These are phyloP conservation scores for Lutjanus argentimaculatus DNA, from an alignment of 2,797 vertebrate genomes.

Conservation along the genomic window DNA sequence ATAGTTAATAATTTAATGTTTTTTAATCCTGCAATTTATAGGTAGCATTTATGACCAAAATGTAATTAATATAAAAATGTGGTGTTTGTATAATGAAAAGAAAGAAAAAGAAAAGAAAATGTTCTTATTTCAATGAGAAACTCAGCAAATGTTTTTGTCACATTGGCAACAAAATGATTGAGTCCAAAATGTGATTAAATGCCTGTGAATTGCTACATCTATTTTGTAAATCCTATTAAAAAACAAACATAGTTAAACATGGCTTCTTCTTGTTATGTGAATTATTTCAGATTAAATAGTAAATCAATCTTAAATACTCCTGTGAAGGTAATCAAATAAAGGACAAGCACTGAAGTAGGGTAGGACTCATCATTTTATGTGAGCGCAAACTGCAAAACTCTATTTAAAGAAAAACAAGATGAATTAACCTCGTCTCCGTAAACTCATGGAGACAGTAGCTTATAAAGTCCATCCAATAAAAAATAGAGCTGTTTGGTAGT, in stretches of 20 bases:
- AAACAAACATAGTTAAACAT: background rate
- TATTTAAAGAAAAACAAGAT: background rate
- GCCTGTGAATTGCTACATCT: background rate
- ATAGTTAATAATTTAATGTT: too few species aligned
- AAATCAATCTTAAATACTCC: background rate
- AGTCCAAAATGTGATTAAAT: background rate
- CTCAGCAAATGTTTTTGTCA: background rate
- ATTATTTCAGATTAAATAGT: background rate
- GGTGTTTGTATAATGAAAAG: background rate
- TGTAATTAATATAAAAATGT: background rate
- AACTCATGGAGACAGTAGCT: background rate
- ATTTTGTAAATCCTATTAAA: background rate
- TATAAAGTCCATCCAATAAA: slow-evolving; percentile 18
- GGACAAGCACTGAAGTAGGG: background rate
- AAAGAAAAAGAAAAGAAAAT: background rate
- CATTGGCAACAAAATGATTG: background rate
- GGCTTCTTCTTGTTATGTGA: background rate
- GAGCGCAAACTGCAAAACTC: background rate
- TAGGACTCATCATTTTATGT: background rate
- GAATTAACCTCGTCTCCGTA: background rate
- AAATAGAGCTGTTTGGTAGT: slow-evolving; percentile 28
- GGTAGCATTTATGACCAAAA: background rate
- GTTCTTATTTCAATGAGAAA: background rate
- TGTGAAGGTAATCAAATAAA: background rate
- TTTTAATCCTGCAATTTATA: too few species aligned